Conservation (phyloP, 2,888 invertebrate species). For the Agonum fuliginosum region DNA sequence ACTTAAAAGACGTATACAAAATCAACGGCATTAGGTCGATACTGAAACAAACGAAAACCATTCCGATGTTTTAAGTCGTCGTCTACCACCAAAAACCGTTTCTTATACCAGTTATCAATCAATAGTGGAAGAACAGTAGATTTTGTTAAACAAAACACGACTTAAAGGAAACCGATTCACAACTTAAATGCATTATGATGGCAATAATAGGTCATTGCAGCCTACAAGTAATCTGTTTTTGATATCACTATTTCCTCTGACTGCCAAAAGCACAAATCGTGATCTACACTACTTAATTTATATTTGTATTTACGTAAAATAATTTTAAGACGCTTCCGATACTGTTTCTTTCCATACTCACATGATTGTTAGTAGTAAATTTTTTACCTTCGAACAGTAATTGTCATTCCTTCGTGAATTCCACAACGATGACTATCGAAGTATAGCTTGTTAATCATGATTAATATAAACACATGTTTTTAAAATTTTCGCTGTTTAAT, state of each 20-base stretch:
- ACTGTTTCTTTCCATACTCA: constrained; percentile 45
- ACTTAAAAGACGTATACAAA: constrained; percentile 53
- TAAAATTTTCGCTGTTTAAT: not conserved
- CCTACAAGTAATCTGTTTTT: constrained; percentile 56
- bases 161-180: constrained; percentile 5
- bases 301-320: constrained; percentile 55
- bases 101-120: constrained; percentile 3
- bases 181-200: constrained; percentile 36
- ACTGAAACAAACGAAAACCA: not conserved
- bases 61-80: not conserved
- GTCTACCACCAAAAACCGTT: not conserved
- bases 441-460: not conserved
- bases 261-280: constrained; percentile 60
- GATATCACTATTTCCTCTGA: constrained; percentile 59
- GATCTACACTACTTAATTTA: constrained; percentile 59
- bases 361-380: constrained; percentile 47
- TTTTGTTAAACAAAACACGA: constrained; percentile 11
- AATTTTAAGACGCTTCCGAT: constrained; percentile 56
- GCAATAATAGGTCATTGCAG: constrained; percentile 54
- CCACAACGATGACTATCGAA: constrained; percentile 7
- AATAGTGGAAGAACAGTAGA: not conserved
- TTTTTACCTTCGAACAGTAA: constrained; percentile 42
- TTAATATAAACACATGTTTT: constrained; percentile 5
- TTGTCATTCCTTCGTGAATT: constrained; percentile 19
- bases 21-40: constrained; percentile 42